Base-by-base conservation (phyloP, 2,113 vertebrate species). In the Pogona vitticeps region DNA sequence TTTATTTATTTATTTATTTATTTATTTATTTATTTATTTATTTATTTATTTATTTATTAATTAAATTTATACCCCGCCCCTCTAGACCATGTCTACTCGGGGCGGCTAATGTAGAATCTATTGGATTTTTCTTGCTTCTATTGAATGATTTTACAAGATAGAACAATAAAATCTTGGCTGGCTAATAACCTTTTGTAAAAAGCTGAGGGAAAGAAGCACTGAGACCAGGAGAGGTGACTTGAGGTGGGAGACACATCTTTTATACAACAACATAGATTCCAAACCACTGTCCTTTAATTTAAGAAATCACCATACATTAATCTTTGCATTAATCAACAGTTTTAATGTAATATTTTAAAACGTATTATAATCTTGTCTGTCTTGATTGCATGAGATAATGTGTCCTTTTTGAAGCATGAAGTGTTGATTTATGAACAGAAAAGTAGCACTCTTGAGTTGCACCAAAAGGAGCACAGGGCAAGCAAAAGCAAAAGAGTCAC, bases 401-500 rank as follows among this genome's bases (percentile, higher is more conserved):
- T 61, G 80, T 83, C 78, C 26, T 40, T 59, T 67, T 86, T 89
- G 14, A 63, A 87, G 7, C 56, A 70, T 80, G 86, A 81, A 61
- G 31, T 7, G 6, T 7, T 81, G 52, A 21, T 80, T 85, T 75
- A 83, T 3, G 85, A 72, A 84, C 61, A 58, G 33, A 75, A 80
- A 46, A 68, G 13, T 12, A 89, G 63, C 33, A 89, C 76, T 68
- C 17, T n/a, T 84, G 77, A 82, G 83, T 82, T 20, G 78, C 86
- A 90, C 78, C 82, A 87, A 42, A 88, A 61, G 18, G 40, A 88
- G 6, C 26, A 90, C 76, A 85, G 21, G 23, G 76, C 83, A 28
- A 89, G 85, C 63, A 83, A 52, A 52, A 52, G 46, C 46, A 52
- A 52, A 88, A 88, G n/a, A 78, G 1, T 88, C 67, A 82, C 38